Base-by-base conservation (phyloP, 2,888 invertebrate species). In the Helicoverpa assulta region DNA sequence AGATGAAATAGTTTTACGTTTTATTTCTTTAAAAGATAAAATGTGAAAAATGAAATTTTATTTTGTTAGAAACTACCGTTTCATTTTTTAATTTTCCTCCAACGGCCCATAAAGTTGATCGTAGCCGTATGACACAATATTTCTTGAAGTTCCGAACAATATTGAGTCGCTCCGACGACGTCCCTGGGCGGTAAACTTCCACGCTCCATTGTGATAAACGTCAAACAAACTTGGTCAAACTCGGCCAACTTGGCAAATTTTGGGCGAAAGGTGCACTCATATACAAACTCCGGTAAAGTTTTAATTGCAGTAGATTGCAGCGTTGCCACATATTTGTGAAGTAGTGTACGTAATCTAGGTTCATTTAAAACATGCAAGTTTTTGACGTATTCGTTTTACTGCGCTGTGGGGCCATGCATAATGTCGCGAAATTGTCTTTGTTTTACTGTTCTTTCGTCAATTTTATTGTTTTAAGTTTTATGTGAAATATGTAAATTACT, bases 271-370 rank as follows among this genome's bases (percentile, higher is more conserved):
- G 92, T 94, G 94, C 92, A 91, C 90, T 92, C 91, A 88, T 93
- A 93, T 91, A 94, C 93, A 92, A 91, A 93, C 86, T 89, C 73
- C 64, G 61, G 68, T 70, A 79, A 94, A 94, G 93, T 95, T 94
- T 94, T 94, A 94, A 95, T 94, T 94, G 93, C 91, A 86, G 84
- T 88, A 90, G 90, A 92, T 93, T 91, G 92, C 90, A 89, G 84
- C 84, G 82, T 83, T 84, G 84, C 81, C 80, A 82, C 85, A 86
- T 85, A 85, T 85, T 87, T 87, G 85, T 82, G 67, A 77, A 80
- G 73, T 76, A 70, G 68, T 60, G 65, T 68, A 62, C 70, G 76
- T 76, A 79, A 83, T 79, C 70, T 73, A 65, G 67, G 69, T 80
- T 62, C 67, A 78, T 83, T 80, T 82, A 78, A 81, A 82, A 80